Conservation (phyloP, 2,113 vertebrate species). For the Oreochromis spilurus region DNA sequence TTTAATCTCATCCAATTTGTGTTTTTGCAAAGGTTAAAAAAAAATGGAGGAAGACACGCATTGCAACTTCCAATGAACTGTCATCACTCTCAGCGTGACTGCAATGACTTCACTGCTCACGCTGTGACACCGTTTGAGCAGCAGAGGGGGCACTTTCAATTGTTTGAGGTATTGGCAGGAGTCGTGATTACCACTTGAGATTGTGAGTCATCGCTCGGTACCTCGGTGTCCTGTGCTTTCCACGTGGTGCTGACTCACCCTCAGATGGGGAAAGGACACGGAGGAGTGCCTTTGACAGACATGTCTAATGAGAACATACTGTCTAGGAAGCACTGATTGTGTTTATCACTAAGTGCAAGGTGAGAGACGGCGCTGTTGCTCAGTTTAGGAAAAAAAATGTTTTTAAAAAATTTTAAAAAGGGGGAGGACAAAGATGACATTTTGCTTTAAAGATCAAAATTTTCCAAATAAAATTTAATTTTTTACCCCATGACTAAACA, state of each 20-base stretch:
- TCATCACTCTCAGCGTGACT: background rate
- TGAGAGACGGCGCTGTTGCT: background rate
- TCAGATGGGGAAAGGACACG: slow-evolving; percentile 15
- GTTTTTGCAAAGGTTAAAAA: background rate
- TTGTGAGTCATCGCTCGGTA: slow-evolving; percentile 50
- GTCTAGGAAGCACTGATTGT: background rate
- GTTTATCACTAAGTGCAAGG: background rate
- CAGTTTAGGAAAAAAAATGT: background rate
- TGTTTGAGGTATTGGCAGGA: background rate
- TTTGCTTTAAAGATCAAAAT: background rate
- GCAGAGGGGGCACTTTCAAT: slow-evolving; percentile 29
- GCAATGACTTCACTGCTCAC: background rate
- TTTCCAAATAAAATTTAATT: background rate
- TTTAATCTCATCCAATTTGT: background rate
- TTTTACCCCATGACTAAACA: background rate
- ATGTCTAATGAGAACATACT: slow-evolving; percentile 2
- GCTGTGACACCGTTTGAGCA: background rate
- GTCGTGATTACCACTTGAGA: background rate
- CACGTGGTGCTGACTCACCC: slow-evolving; percentile 62
- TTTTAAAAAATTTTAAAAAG: rapidly evolving
- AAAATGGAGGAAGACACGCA: background rate
- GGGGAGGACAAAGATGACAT: background rate
- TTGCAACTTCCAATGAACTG: background rate
- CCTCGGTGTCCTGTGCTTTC: slow-evolving; percentile 31
- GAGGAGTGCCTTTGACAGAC: slow-evolving; percentile 12